Base-by-base conservation (phyloP, 2,888 invertebrate species). In the Drosophila mercatorum region DNA sequence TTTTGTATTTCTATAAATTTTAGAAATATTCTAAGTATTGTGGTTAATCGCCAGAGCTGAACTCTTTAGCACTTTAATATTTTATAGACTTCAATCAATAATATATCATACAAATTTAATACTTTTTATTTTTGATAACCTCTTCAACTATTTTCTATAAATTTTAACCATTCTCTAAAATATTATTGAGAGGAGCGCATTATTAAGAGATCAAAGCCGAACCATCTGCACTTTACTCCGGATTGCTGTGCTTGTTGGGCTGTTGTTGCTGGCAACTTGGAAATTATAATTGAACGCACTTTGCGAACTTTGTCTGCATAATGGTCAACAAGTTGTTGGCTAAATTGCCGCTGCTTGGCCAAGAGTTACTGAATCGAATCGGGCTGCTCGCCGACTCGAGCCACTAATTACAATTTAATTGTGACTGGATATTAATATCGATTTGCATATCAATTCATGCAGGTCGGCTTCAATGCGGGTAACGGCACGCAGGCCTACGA, bases 381-480 rank as follows among this genome's bases (percentile, higher is more conserved):
- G 40, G 28, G 55, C 11, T 40, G 40, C 10, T 40, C 40, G 26
- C 22, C 22, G 22, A 22, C 22, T 22, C 22, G 22, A 22, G 22
- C 17, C 47, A 62, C 57, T 46, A 63, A 72, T 60, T 72, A 34
- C n/a, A 68, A 57, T 78, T 55, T 17, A 55, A 49, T 56, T 47
- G 28, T 7, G 11, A 14, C 34, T n/a, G 17, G 28, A 41, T 56
- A 49, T n/a, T 44, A 38, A 67, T 43, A 43, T 68, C 68, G 56
- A 67, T 67, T 55, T 28, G 36, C 46, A 49, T 22, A 26, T 28
- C 51, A 14, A 12, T 52, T 38, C 60, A 89, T 92, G 46, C 88
- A 97, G 97, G 96, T 97, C 89, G 99, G 99, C 47, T 99, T 99
- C 92, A 99, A 99, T 92, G 99, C 97, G 62, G 99, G 99, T 59